Evolutionary conservation across 2,797 vertebrate species (phyloP).

Genomic region (Aplochiton taeniatus): DNA sequence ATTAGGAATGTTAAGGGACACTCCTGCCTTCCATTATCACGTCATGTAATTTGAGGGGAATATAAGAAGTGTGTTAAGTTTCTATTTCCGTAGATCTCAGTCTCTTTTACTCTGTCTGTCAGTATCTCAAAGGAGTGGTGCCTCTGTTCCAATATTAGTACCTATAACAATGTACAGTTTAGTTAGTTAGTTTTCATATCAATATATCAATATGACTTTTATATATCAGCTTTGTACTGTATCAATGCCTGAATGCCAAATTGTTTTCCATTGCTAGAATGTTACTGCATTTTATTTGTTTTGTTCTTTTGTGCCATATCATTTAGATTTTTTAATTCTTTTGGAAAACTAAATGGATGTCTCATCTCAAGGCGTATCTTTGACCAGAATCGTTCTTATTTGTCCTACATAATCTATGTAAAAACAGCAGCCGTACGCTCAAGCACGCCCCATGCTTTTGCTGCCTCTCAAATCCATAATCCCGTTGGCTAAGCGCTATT

Average conservation of each 20-base stretch:
- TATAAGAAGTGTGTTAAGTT: background rate
- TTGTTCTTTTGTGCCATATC: background rate
- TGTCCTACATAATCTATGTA: background rate
- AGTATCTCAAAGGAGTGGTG: constrained; percentile 17
- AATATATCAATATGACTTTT: constrained; percentile 31
- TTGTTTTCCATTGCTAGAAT: constrained; percentile 10
- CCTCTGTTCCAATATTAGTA: constrained; percentile 28
- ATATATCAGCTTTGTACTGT: constrained; percentile 29
- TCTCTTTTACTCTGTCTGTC: too few species aligned
- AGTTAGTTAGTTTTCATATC: constrained; percentile 21
- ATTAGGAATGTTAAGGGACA: too few species aligned
- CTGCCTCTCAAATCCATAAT: too few species aligned
- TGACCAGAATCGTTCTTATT: background rate
- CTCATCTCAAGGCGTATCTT: background rate
- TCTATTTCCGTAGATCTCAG: background rate
- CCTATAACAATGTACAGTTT: constrained; percentile 17
- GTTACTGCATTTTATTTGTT: background rate
- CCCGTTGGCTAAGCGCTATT: too few species aligned
- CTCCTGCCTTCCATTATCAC: too few species aligned
- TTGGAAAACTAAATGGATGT: background rate
- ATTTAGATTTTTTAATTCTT: background rate
- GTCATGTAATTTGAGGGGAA: background rate
- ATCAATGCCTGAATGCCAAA: constrained; percentile 30
- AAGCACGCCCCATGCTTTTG: too few species aligned
- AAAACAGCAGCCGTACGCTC: too few species aligned